phyloP scores from a whole-genome alignment of 2,113 vertebrate species.

The Fulmarus glacialis region DNA sequence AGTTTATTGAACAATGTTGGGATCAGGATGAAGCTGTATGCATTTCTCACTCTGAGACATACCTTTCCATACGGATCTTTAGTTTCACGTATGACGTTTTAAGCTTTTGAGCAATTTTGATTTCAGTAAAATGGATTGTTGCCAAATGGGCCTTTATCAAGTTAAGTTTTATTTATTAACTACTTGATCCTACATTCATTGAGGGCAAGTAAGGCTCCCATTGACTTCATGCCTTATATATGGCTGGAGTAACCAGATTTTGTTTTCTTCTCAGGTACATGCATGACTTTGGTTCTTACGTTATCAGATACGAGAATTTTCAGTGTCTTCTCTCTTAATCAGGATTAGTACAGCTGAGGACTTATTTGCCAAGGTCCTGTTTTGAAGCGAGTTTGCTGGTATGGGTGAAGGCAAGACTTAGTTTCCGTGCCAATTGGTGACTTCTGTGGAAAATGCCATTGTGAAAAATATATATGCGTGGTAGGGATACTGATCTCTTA shows the following conservation, averaged over 20 bases:
- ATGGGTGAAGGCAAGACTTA: not conserved
- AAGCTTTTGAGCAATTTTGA: not conserved
- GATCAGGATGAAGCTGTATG: not conserved
- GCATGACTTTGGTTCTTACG: not conserved
- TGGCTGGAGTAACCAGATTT: not conserved
- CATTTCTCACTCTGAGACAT: not conserved
- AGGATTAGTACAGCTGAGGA: not conserved
- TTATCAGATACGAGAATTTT: not conserved
- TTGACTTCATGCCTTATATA: not conserved
- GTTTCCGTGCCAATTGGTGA: not conserved
- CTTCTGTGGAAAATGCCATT: not conserved
- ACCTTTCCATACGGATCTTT: not conserved
- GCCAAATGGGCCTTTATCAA: not conserved
- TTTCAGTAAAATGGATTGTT: not conserved
- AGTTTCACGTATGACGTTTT: not conserved
- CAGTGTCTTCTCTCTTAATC: not conserved
- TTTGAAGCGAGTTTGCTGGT: not conserved
- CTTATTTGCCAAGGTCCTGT: not conserved
- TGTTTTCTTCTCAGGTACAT: not conserved
- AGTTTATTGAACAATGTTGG: not conserved
- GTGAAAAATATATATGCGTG: not conserved
- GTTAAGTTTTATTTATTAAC: not conserved
- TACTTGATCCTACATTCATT: not conserved
- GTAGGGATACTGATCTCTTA: not conserved
- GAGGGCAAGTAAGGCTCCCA: not conserved